Conservation (phyloP, 2,113 vertebrate genomes). For the Pipa parva region DNA sequence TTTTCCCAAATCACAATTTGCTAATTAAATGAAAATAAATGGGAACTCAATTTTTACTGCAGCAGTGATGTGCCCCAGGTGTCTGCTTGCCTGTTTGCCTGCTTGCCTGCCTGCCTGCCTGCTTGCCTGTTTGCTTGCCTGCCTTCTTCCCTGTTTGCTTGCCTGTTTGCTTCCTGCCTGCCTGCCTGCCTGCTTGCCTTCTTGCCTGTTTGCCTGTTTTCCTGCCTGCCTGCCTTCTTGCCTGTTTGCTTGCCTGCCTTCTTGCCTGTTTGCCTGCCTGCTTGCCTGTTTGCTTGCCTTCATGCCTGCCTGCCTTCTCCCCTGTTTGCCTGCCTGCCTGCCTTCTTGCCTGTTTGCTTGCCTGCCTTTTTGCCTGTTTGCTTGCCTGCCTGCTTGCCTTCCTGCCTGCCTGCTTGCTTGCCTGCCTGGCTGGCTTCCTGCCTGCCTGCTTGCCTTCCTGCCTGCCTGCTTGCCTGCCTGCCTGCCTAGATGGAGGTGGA, state of each 20-base stretch:
- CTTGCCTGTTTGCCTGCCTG: not conserved
- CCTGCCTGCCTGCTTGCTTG: constrained; percentile 10
- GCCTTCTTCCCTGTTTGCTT: not conserved
- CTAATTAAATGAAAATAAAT: too few relatives aligned
- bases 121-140: not conserved
- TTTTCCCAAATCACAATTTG: too few relatives aligned
- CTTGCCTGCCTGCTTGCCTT: not conserved
- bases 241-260: not conserved
- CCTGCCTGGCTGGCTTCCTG: constrained; percentile 5
- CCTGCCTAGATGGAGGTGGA: too few relatives aligned
- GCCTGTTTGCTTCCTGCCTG: too few relatives aligned
- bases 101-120: not conserved
- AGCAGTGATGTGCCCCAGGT: too few relatives aligned
- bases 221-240: not conserved
- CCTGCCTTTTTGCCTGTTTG: not conserved
- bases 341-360: not conserved
- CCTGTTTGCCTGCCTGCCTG: constrained; percentile 10
- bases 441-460: not conserved
- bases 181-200: too few relatives aligned
- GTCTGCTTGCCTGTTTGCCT: not conserved
- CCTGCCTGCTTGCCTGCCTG: not conserved
- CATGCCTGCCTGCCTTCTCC: not conserved
- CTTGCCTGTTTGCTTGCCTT: not conserved
- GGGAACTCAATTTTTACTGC: too few relatives aligned
- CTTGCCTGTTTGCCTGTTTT: not conserved